A percentile compares a stretch with the other conserved stretches of the same genome.
Evolutionary conservation across 2,797 vertebrate genomes (phyloP).

Genomic region (Molossus alvarezi): DNA sequence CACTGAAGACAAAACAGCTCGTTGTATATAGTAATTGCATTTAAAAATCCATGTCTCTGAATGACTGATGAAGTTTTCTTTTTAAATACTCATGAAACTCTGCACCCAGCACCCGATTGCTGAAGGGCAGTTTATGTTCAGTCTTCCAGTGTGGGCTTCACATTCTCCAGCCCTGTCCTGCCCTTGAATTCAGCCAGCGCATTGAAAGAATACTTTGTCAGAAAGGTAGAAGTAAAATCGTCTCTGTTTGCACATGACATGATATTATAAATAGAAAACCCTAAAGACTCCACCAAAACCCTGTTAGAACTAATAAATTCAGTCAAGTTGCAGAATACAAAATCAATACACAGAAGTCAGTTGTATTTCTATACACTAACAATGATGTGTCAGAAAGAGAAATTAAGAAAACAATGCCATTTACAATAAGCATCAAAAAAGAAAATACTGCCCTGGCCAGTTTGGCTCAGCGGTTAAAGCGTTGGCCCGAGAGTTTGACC

Average conservation of each 20-base stretch:
- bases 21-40: constrained; percentile 87
- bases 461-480: too few relatives aligned
- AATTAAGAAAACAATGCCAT: neutral
- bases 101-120: constrained; percentile 2
- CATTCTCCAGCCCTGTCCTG: constrained; percentile 51
- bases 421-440: neutral
- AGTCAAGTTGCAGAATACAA: neutral
- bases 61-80: constrained; percentile 87
- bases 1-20: constrained; percentile 87
- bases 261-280: neutral
- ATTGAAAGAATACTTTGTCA: constrained; percentile 20
- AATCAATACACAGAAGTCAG: neutral
- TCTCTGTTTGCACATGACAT: neutral
- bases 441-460: neutral
- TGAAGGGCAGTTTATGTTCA: constrained; percentile 74
- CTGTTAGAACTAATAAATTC: neutral
- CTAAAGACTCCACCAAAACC: neutral
- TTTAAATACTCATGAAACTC: constrained; percentile 74
- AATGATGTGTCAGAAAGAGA: neutral
- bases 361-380: neutral
- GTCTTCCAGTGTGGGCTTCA: constrained; percentile 24
- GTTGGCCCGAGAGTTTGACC: too few relatives aligned
- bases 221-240: neutral
- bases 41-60: constrained; percentile 87
- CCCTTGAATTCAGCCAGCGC: constrained; percentile 59